Base-by-base conservation (phyloP, 2,888 invertebrate genomes). In the Watsonalla cultraria region DNA sequence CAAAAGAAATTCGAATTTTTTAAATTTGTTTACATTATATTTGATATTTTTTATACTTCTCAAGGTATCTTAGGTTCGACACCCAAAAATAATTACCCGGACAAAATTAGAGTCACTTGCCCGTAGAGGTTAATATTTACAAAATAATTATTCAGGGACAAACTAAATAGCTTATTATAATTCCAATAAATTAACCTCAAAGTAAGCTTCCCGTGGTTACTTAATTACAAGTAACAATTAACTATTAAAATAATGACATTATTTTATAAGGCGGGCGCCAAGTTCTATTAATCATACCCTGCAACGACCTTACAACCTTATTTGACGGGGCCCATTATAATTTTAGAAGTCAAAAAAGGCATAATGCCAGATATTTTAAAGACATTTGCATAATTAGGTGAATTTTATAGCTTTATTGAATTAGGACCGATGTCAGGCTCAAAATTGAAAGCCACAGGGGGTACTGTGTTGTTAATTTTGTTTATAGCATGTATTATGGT, bases 341-440 rank as follows among this genome's bases (percentile, higher is more conserved):
- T 82, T 86, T 84, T 74, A 74, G 64, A 64, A 77, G 72, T 73
- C 75, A 72, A 80, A 84, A 85, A 85, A 84, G 76, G 80, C 78
- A 82, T 84, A 83, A 84, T 82, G 73, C 68, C 73, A 78, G 82
- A 86, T 84, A 86, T 86, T 88, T 86, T 80, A 82, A 82, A 82
- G 62, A 79, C 88, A 90, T 90, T 90, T 90, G 88, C 90, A 90
- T 90, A 90, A 90, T 90, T 90, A 90, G 89, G 90, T 90, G 90
- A 88, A 90, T 90, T 90, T 90, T 90, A 90, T 90, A 82, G 88
- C 90, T 90, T 90, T 90, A 90, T 90, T 90, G 90, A 90, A 90
- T 90, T 90, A 90, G 83, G 87, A 81, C 84, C 86, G 84, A 89
- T 88, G 90, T 90, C 90, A 87, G 85, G 68, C 73, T 84, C 87